Evolutionary conservation across 2,113 vertebrate species (phyloP).

Genomic region (Aix galericulata): DNA sequence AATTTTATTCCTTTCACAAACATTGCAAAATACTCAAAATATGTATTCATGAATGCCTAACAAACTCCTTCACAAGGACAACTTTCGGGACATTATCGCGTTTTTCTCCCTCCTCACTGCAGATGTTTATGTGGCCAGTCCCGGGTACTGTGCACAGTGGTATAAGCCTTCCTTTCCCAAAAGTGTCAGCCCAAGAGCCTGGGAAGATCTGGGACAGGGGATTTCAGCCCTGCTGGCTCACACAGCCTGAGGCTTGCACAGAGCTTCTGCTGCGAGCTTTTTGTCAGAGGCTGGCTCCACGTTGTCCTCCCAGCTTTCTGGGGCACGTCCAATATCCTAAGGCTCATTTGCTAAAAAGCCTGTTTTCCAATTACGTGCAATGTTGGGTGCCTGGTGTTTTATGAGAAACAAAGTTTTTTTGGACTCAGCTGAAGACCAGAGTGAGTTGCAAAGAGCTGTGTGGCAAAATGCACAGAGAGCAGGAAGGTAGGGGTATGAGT

Average conservation of each 20-base stretch:
- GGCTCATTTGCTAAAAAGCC: not conserved
- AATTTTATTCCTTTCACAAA: not conserved
- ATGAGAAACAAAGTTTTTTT: not conserved
- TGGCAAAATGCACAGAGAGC: not conserved
- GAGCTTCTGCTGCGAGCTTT: not conserved
- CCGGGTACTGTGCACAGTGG: rapidly evolving
- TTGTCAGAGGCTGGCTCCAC: not conserved
- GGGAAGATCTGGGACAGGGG: not conserved
- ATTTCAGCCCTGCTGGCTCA: rapidly evolving
- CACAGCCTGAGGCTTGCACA: not conserved
- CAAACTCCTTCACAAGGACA: not conserved
- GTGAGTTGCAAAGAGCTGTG: not conserved
- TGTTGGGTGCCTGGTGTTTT: not conserved
- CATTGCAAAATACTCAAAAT: not conserved
- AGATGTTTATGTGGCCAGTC: not conserved
- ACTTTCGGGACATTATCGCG: not conserved
- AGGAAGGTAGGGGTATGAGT: not conserved
- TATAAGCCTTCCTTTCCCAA: not conserved
- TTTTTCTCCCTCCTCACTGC: not conserved
- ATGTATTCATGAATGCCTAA: not conserved
- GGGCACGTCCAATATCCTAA: not conserved
- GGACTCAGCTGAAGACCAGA: not conserved
- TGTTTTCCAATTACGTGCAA: not conserved
- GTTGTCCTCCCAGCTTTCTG: not conserved
- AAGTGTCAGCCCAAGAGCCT: not conserved